Evolutionary conservation across 2,888 invertebrate genomes (phyloP).

Genomic region (Drosophila stalkeri): DNA sequence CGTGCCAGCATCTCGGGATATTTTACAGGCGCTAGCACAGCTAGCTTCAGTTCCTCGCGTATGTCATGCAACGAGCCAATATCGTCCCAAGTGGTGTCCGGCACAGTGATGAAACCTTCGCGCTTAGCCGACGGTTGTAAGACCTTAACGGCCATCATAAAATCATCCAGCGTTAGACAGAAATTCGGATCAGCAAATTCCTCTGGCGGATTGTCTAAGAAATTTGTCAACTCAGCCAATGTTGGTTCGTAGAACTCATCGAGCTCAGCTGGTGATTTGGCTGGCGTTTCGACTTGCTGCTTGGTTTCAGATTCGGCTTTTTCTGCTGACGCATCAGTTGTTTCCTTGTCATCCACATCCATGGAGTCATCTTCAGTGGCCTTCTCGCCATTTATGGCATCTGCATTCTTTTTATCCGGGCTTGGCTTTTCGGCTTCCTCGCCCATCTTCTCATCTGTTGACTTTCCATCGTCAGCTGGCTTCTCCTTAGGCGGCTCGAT

Average conservation of each 20-base stretch:
- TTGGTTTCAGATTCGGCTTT: background rate
- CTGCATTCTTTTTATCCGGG: constrained; percentile 1
- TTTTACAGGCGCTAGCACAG: constrained; percentile 96
- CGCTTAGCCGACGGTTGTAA: constrained; percentile 97
- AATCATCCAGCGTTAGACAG: constrained; percentile 91
- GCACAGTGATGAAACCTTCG: constrained; percentile 99
- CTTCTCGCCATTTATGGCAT: constrained; percentile 40
- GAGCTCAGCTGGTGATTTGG: constrained; percentile 5
- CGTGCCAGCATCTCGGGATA: constrained; percentile 92
- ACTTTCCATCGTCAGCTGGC: background rate
- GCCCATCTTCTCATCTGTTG: background rate
- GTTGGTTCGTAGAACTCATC: constrained; percentile 78
- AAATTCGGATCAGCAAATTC: constrained; percentile 89
- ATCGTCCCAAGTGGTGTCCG: constrained; percentile 98
- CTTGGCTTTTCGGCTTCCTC: background rate
- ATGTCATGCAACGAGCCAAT: constrained; percentile 96
- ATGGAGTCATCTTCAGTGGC: constrained; percentile 27
- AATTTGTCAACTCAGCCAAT: constrained; percentile 87
- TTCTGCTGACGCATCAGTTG: constrained; percentile 42
- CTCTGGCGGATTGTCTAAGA: constrained; percentile 89
- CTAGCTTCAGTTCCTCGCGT: constrained; percentile 94
- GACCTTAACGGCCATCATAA: constrained; percentile 90
- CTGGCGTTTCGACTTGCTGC: background rate
- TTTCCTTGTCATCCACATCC: constrained; percentile 85
- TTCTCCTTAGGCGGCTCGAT: constrained; percentile 31